These are phyloP conservation scores for Choreutis nemorana DNA, from an alignment of 2,888 invertebrate genomes.

Conservation along the genomic window DNA sequence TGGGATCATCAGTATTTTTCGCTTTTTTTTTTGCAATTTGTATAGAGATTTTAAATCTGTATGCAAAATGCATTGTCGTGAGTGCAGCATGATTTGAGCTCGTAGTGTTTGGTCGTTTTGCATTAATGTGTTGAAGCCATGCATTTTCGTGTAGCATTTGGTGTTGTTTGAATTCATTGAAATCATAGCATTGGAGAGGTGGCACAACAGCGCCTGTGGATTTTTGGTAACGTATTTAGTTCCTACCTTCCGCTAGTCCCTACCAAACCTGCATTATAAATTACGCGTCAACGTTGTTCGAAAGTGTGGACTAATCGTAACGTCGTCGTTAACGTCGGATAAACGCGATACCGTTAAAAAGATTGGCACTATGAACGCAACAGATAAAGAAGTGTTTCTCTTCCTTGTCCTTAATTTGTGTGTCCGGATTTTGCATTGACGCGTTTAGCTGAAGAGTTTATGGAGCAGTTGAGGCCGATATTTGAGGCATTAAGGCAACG, in stretches of 20 bases:
- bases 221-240: conserved; percentile 59
- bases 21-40: conserved; percentile 45
- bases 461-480: conserved; percentile 95
- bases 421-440: conserved; percentile 57
- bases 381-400: conserved; percentile 24
- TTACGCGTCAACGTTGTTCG: conserved; percentile 38
- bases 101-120: conserved; percentile 61
- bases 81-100: conserved; percentile 61
- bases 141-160: conserved; percentile 61
- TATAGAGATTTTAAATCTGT: conserved; percentile 53
- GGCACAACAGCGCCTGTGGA: conserved; percentile 59
- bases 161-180: conserved; percentile 58
- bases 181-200: conserved; percentile 64
- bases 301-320: conserved; percentile 54
- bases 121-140: conserved; percentile 61
- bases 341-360: conserved; percentile 40
- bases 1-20: conserved; percentile 45
- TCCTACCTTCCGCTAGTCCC: conserved; percentile 51
- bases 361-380: conserved; percentile 63
- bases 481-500: conserved; percentile 92
- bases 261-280: conserved; percentile 39
- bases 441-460: conserved; percentile 88
- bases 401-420: conserved; percentile 44
- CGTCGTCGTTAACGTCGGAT: conserved; percentile 29
- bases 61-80: conserved; percentile 53